Conservation (phyloP, 2,113 vertebrate genomes). For the Zosterops pallidus region DNA sequence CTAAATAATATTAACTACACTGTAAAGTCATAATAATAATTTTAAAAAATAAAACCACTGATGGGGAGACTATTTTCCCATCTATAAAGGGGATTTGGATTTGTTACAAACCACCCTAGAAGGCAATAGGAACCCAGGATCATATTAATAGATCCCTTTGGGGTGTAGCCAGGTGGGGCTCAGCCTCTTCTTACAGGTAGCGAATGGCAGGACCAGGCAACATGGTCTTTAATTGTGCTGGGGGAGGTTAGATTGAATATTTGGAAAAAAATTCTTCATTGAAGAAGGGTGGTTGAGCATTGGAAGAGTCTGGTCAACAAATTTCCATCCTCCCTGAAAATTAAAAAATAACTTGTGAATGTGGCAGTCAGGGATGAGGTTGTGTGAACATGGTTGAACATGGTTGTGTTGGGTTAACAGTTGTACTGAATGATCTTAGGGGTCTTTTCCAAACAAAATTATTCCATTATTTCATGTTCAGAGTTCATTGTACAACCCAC, state of each 20-base stretch:
- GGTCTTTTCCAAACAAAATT: neutral
- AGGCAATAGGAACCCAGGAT: neutral
- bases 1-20: neutral
- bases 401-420: neutral
- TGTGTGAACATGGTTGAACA: no score
- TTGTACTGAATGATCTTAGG: neutral
- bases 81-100: neutral
- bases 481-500: neutral
- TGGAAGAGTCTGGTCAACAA: neutral
- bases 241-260: neutral
- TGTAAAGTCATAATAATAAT: neutral
- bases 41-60: neutral
- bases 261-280: neutral
- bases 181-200: neutral
- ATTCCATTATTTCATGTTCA: neutral
- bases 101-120: neutral
- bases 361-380: fast-evolving
- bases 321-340: neutral
- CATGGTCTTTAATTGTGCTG: neutral
- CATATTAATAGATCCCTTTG: neutral
- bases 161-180: neutral
- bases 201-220: neutral
- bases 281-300: neutral
- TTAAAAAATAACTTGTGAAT: neutral
- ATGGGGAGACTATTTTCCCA: neutral